Percentiles rank a stretch among this genome's conserved stretches.
phyloP scores from a whole-genome alignment of 2,797 vertebrate genomes.

The Oryzias sinensis region DNA sequence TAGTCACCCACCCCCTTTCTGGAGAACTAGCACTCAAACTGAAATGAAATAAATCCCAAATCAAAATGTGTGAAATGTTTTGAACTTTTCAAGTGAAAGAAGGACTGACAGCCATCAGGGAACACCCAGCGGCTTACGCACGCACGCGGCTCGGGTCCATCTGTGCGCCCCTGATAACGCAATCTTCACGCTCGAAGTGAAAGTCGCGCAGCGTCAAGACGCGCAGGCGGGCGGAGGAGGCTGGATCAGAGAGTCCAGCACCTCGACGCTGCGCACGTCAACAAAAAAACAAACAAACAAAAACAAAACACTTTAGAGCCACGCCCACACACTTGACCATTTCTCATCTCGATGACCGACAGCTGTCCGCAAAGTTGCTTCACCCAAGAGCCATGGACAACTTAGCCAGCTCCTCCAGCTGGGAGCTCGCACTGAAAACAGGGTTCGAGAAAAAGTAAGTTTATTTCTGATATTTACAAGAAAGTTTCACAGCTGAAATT shows the following conservation, averaged over 20 bases:
- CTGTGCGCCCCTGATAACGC: constrained; percentile 73
- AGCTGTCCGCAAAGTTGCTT: background rate
- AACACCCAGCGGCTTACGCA: constrained; percentile 51
- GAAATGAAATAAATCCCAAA: constrained; percentile 9
- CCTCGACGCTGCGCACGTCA: constrained; percentile 8
- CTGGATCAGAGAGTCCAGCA: constrained; percentile 25
- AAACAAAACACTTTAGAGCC: constrained; percentile 9
- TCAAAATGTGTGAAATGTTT: constrained; percentile 20
- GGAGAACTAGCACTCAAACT: too few relatives aligned
- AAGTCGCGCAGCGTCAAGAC: constrained; percentile 4
- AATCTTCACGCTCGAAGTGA: constrained; percentile 56
- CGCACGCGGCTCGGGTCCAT: constrained; percentile 16
- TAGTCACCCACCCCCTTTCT: too few relatives aligned
- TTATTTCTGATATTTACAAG: background rate
- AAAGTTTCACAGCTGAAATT: too few relatives aligned
- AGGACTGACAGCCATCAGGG: constrained; percentile 6
- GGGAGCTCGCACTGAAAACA: constrained; percentile 39
- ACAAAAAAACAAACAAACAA: constrained; percentile 2
- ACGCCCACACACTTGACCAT: constrained; percentile 17
- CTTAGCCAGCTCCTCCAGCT: constrained; percentile 7
- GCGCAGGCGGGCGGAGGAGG: background rate
- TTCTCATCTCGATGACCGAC: constrained; percentile 17
- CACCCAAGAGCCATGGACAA: constrained; percentile 8
- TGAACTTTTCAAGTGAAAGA: constrained; percentile 2
- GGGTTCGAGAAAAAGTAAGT: constrained; percentile 75